Evolutionary conservation across 2,797 vertebrate species (phyloP).

Genomic region (Sebastes cheni): DNA sequence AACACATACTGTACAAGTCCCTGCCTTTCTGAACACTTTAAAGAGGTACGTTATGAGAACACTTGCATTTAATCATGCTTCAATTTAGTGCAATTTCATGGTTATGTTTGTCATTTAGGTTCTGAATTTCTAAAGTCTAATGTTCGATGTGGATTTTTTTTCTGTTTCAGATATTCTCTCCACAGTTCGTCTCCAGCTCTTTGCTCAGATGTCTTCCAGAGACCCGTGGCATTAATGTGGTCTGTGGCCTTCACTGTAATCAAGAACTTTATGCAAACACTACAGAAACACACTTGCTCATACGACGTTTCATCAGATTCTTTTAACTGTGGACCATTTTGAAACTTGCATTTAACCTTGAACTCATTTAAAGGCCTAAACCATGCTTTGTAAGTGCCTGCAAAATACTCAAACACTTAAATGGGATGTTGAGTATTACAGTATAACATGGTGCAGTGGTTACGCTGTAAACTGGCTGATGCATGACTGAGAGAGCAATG

Average conservation of each 20-base stretch:
- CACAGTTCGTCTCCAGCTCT: slow-evolving; percentile 17
- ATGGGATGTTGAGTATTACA: slow-evolving; percentile 19
- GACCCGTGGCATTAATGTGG: slow-evolving; percentile 5
- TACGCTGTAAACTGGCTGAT: slow-evolving; percentile 50
- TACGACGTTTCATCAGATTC: slow-evolving; percentile 12
- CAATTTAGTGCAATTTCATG: not conserved
- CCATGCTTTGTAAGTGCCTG: slow-evolving; percentile 75
- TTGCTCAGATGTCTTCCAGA: slow-evolving; percentile 54
- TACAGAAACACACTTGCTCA: slow-evolving; percentile 6
- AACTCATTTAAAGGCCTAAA: slow-evolving; percentile 57
- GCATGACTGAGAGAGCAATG: slow-evolving; percentile 61
- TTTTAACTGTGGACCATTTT: slow-evolving; percentile 35
- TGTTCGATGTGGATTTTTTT: not conserved
- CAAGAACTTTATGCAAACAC: slow-evolving; percentile 44
- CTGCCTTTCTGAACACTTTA: slow-evolving; percentile 19
- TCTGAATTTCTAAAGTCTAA: not conserved
- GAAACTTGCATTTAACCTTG: slow-evolving; percentile 32
- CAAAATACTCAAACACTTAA: slow-evolving; percentile 54
- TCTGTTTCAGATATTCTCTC: slow-evolving; percentile 38
- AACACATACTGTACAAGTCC: slow-evolving; percentile 27
- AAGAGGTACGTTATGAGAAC: slow-evolving; percentile 28
- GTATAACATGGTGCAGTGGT: slow-evolving; percentile 31
- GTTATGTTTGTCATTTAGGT: not conserved
- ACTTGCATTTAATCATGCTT: not conserved
- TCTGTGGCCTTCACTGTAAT: slow-evolving; percentile 34